Percentiles rank a stretch among this genome's conserved stretches.
These are phyloP conservation scores for Hystrix brachyura DNA, from an alignment of 2,113 vertebrate genomes.

Conservation along the genomic window DNA sequence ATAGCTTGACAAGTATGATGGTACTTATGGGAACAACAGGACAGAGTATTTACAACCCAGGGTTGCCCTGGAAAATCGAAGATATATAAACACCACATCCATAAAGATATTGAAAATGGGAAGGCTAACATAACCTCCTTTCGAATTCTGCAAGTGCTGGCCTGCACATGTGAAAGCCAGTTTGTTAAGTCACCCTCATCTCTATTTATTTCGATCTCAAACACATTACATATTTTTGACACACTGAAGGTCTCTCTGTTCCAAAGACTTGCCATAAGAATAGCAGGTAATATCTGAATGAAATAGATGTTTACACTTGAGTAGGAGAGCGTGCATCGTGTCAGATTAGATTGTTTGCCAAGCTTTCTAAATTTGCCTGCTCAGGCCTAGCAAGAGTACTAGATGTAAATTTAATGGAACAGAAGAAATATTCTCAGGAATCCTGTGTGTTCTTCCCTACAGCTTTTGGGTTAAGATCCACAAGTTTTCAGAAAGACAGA, in stretches of 20 bases:
- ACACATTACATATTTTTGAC: conserved; percentile 67
- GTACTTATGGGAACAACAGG: conserved; percentile 65
- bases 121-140: conserved; percentile 64
- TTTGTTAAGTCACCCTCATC: conserved; percentile 65
- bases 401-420: not conserved
- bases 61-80: conserved; percentile 66
- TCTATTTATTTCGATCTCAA: conserved; percentile 70
- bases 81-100: conserved; percentile 67
- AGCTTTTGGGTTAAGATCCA: not conserved
- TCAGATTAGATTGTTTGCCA: conserved; percentile 54
- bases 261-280: conserved; percentile 63
- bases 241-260: conserved; percentile 69
- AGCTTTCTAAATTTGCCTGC: conserved; percentile 31
- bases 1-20: conserved; percentile 69
- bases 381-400: not conserved
- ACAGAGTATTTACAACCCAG: conserved; percentile 72
- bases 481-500: conserved; percentile 35
- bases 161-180: conserved; percentile 44
- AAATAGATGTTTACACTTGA: conserved; percentile 69
- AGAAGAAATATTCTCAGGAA: conserved; percentile 49
- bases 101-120: conserved; percentile 46
- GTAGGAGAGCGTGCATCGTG: conserved; percentile 38
- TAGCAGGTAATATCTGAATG: conserved; percentile 74
- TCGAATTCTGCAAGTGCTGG: conserved; percentile 55
- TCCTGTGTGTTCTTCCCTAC: not conserved